Percentiles rank a stretch among this genome's conserved stretches.
Evolutionary conservation across 2,888 invertebrate genomes (phyloP).

Genomic region (Eutolmus rufibarbis): DNA sequence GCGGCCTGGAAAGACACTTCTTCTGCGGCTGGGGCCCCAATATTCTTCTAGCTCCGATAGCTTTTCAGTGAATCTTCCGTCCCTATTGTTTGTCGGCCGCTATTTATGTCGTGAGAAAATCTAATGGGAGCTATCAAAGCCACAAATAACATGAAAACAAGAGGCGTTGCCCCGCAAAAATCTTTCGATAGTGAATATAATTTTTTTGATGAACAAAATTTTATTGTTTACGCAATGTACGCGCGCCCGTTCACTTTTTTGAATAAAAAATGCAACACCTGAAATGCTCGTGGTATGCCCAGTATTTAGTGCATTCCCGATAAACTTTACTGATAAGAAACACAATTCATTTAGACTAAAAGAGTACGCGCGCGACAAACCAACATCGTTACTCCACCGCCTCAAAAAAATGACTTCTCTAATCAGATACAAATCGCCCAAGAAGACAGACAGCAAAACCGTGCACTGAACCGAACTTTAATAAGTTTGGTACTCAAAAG

Average conservation of each 20-base stretch:
- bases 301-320: neutral
- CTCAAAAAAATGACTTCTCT: neutral
- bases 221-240: neutral
- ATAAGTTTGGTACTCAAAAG: neutral
- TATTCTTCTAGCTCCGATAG: neutral
- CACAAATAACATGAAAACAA: constrained; percentile 26
- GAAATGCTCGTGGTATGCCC: neutral
- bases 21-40: neutral
- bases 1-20: neutral
- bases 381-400: neutral
- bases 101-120: constrained; percentile 27
- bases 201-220: neutral
- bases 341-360: neutral
- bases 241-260: neutral
- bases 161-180: constrained; percentile 33
- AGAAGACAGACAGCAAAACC: neutral
- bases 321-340: neutral
- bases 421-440: neutral
- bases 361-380: neutral
- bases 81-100: constrained; percentile 11
- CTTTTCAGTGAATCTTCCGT: neutral
- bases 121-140: neutral
- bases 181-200: neutral
- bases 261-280: neutral
- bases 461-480: neutral